A percentile compares a stretch with the other conserved stretches of the same genome.
Conservation (phyloP, 2,888 invertebrate species). For the Meiosimyza decipiens region DNA sequence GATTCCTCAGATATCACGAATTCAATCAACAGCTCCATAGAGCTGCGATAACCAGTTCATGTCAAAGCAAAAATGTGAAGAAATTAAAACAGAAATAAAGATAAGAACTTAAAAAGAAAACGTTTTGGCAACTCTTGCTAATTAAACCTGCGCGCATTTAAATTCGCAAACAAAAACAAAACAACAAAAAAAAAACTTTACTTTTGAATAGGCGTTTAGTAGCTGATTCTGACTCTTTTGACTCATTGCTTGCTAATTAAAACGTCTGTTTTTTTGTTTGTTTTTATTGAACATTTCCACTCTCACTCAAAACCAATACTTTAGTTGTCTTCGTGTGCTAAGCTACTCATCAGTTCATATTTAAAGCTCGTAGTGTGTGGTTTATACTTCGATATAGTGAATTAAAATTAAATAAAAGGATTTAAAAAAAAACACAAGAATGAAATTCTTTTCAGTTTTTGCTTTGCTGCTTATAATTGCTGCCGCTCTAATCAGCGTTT, state of each 20-base stretch:
- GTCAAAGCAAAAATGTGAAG: neutral
- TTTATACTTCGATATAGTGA: neutral
- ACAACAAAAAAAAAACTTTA: neutral
- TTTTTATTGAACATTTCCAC: neutral
- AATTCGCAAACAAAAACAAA: neutral
- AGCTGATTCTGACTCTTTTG: neutral
- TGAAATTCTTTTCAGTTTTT: conserved; percentile 53
- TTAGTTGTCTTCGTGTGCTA: neutral
- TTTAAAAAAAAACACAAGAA: conserved; percentile 15
- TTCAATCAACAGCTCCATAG: neutral
- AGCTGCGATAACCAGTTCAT: neutral
- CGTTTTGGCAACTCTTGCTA: neutral
- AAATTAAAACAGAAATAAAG: neutral
- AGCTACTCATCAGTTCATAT: conserved; percentile 18
- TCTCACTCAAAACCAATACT: neutral
- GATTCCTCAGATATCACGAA: neutral
- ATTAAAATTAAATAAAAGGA: conserved; percentile 4
- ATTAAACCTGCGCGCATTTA: neutral
- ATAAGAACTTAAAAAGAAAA: neutral
- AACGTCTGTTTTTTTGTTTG: neutral
- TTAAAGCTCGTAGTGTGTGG: neutral
- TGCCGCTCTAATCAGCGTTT: conserved; percentile 39
- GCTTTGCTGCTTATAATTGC: conserved; percentile 44
- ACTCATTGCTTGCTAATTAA: neutral
- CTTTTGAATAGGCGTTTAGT: neutral